Conservation (phyloP, 2,113 vertebrate species). For the Ursus arctos region DNA sequence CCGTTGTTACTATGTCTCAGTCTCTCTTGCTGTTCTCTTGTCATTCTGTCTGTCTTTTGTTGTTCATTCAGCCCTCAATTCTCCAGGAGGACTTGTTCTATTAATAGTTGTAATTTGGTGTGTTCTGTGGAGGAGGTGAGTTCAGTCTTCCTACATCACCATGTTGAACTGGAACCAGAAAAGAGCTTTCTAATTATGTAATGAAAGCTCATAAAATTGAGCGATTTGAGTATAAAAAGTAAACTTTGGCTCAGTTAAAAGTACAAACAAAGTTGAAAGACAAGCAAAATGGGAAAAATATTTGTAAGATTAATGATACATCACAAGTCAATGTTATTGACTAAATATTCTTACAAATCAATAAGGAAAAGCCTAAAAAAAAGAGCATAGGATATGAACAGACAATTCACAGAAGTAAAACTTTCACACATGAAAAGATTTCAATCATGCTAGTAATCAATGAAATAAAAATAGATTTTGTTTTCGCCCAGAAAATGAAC, state of each 20-base stretch:
- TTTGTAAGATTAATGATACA: background rate
- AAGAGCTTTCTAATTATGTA: background rate
- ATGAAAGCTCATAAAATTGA: background rate
- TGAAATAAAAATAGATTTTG: background rate
- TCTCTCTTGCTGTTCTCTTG: background rate
- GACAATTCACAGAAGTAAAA: background rate
- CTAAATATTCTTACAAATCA: background rate
- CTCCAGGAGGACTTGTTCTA: background rate
- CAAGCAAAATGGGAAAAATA: conserved; percentile 27
- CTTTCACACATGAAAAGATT: background rate
- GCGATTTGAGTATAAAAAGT: background rate
- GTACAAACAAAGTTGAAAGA: background rate
- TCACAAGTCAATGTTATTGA: background rate
- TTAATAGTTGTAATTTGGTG: background rate
- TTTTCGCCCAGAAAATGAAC: background rate
- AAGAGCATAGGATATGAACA: background rate
- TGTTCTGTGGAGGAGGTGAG: background rate
- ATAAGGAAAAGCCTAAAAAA: background rate
- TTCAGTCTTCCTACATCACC: background rate
- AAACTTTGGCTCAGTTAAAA: background rate
- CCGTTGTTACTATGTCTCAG: background rate
- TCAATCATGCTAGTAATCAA: background rate
- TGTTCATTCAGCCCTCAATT: background rate
- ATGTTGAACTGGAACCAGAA: background rate
- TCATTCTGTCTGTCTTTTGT: background rate